phyloP scores from a whole-genome alignment of 1,140 invertebrate species.

The Penaeus indicus region DNA sequence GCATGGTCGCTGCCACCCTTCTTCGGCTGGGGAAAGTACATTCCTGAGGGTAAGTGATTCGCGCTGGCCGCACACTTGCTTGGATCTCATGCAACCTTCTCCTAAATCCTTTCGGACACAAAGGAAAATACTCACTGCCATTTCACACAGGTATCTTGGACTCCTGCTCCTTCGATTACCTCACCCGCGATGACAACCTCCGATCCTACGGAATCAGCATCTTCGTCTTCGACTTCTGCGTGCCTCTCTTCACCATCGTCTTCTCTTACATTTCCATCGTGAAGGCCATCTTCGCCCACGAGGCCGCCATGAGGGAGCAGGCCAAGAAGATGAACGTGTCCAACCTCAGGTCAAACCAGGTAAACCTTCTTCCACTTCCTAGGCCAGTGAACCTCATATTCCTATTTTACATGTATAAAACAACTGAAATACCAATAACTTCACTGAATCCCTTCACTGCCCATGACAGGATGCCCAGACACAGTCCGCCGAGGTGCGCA shows the following conservation, averaged over 20 bases:
- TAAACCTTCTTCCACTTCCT: slow-evolving; percentile 67
- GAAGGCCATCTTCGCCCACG: slow-evolving; percentile 63
- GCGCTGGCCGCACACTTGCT: too few species aligned
- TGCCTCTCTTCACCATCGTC: slow-evolving; percentile 65
- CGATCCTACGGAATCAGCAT: slow-evolving; percentile 60
- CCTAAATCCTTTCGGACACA: too few species aligned
- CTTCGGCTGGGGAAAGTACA: slow-evolving; percentile 67
- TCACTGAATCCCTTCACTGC: too few species aligned
- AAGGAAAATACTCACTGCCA: too few species aligned
- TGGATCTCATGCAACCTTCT: too few species aligned
- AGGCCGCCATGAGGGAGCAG: too few species aligned
- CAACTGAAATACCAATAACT: too few species aligned
- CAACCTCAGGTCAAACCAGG: slow-evolving; percentile 70
- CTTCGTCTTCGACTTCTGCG: slow-evolving; percentile 58
- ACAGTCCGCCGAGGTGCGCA: too few species aligned
- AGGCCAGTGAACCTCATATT: too few species aligned
- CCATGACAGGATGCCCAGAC: too few species aligned
- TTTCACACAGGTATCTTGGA: slow-evolving; percentile 44
- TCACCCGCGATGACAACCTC: not conserved
- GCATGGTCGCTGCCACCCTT: slow-evolving; percentile 66
- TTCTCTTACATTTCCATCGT: slow-evolving; percentile 72
- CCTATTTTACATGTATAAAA: too few species aligned
- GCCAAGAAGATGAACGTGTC: slow-evolving; percentile 66
- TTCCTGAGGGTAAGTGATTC: slow-evolving; percentile 54
- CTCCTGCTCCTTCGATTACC: slow-evolving; percentile 67